Evolutionary conservation across 1,140 invertebrate genomes (phyloP), one percentile per base, ranked within the genome.

Genomic region (Atta colombica): DNA sequence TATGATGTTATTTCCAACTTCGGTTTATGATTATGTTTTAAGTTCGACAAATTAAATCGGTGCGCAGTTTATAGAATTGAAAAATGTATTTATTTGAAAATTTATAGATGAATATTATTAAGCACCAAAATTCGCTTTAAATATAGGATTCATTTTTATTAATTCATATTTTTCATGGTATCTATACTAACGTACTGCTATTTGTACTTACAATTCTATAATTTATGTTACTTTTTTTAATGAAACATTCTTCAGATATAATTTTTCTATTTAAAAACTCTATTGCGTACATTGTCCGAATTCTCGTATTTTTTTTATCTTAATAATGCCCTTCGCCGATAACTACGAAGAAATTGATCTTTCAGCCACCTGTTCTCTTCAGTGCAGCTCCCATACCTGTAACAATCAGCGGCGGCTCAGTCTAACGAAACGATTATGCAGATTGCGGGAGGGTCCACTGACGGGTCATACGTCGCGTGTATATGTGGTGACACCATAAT

Each of bases 401-500:
- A 39, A 39, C 92, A 92, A 93, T 92, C 91, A 94, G 87, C n/a
- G 63, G 58, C 63, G 58, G 60, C 55, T 53, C 63, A 28, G 65
- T 45, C 87, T 92, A 91, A 93, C 90, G 89, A 91, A 91, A 93
- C 75, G 90, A 94, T 94, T 94, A 93, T 93, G 93, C 89, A 92
- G 92, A 94, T 93, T 74, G 69, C 87, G 45, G 49, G n/a, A 74
- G 75, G 69, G 88, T 81, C 85, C 71, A 68, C 84, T 92, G 89
- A 87, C 89, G 88, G 88, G 89, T 93, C 91, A 93, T 92, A 92
- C 93, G 92, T 93, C 89, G 81, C 7, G 61, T 28, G 86, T 89
- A 31, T 78, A 89, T 85, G 90, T 92, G 93, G 92, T 94, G 94
- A 94, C 93, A 94, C 92, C 81, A 87, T 84, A 92, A 94, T 94